phyloP scores from a whole-genome alignment of 2,797 vertebrate genomes.

The Acanthiza pusilla region DNA sequence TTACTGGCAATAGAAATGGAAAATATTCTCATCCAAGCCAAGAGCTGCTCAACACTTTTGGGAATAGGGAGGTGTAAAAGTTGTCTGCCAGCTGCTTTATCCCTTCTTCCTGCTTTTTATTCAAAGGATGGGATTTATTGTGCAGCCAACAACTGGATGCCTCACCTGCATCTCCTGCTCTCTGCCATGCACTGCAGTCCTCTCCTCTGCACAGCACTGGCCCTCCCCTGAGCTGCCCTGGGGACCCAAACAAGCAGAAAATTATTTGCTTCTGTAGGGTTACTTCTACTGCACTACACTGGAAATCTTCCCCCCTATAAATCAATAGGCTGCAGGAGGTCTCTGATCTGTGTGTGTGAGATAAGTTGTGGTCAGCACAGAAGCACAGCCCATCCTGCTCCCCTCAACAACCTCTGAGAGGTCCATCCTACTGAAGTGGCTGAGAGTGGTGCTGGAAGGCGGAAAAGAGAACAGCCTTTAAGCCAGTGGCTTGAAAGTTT shows the following conservation, averaged over 20 bases:
- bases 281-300: background rate
- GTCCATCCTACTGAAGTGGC: background rate
- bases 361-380: background rate
- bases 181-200: background rate
- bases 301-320: background rate
- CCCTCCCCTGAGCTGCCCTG: rapidly evolving
- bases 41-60: background rate
- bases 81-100: slow-evolving; percentile 3
- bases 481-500: background rate
- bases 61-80: background rate
- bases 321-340: background rate
- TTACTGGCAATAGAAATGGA: slow-evolving; percentile 14
- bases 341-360: background rate
- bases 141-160: background rate
- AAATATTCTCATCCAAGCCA: background rate
- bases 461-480: background rate
- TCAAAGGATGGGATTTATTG: background rate
- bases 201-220: background rate
- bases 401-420: background rate
- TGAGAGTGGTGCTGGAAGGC: background rate
- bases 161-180: background rate
- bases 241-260: background rate
- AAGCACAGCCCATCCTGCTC: background rate
- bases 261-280: background rate
- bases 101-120: background rate